Evolutionary conservation across 2,113 vertebrate genomes (phyloP).

Genomic region (Macquaria australasica): DNA sequence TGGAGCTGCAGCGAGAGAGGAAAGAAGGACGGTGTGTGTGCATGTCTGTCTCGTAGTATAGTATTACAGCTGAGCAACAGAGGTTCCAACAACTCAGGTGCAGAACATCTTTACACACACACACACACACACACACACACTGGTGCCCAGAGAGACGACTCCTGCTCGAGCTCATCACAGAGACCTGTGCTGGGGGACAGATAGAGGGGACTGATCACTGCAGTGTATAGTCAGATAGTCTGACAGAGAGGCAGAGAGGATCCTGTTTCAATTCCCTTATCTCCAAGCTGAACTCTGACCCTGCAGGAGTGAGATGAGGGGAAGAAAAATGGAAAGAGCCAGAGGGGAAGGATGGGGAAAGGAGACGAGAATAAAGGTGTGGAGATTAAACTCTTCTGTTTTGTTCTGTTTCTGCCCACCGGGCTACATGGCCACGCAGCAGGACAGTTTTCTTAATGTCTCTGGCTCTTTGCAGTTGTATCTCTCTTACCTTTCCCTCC

Average conservation of each 20-base stretch:
- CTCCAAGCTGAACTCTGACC: conserved; percentile 78
- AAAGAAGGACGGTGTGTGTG: background rate
- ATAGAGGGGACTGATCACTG: conserved; percentile 73
- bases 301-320: conserved; percentile 65
- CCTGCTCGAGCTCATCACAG: conserved; percentile 66
- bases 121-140: conserved; percentile 22
- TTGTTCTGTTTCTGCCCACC: conserved; percentile 34
- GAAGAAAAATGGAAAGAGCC: conserved; percentile 70
- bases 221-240: conserved; percentile 68
- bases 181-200: conserved; percentile 69
- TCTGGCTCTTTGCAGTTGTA: conserved; percentile 1
- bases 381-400: conserved; percentile 67
- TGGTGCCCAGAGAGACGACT: conserved; percentile 55
- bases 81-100: conserved; percentile 33
- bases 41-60: conserved; percentile 12
- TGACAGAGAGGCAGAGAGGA: conserved; percentile 66
- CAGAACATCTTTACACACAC: conserved; percentile 23
- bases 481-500: background rate
- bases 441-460: conserved; percentile 18
- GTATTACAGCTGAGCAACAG: conserved; percentile 31
- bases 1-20: conserved; percentile 5
- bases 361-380: conserved; percentile 58
- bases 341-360: conserved; percentile 51
- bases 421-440: conserved; percentile 22
- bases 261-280: conserved; percentile 80